These are phyloP conservation scores for Eilema depressum DNA, from an alignment of 2,888 invertebrate genomes.

Conservation along the genomic window DNA sequence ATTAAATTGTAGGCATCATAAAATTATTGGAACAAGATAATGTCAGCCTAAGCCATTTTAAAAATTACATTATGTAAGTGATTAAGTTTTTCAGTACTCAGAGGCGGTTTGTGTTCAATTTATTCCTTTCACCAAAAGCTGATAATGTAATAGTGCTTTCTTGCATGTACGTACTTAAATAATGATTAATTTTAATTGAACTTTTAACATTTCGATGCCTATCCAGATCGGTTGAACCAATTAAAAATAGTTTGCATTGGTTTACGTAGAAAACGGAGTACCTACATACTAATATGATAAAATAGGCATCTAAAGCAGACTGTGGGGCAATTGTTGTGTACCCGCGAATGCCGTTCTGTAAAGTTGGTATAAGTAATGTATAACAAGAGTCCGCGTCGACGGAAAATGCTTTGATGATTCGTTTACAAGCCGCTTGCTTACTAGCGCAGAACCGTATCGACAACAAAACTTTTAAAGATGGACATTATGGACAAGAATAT, in stretches of 20 bases:
- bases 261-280: neutral
- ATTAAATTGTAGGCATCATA: constrained; percentile 39
- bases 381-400: constrained; percentile 63
- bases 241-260: constrained; percentile 9
- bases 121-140: constrained; percentile 16
- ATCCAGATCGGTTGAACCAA: neutral
- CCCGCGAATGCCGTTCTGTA: constrained; percentile 58
- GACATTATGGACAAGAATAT: too few species aligned
- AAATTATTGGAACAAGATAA: constrained; percentile 23
- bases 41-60: neutral
- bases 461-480: too few species aligned
- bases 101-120: constrained; percentile 3
- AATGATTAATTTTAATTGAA: neutral
- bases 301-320: constrained; percentile 58
- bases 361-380: constrained; percentile 63
- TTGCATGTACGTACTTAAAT: neutral
- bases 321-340: constrained; percentile 64
- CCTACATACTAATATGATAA: constrained; percentile 35
- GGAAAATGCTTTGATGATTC: constrained; percentile 65
- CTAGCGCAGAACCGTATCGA: constrained; percentile 20
- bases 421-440: constrained; percentile 53
- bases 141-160: constrained; percentile 12
- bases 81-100: constrained; percentile 11
- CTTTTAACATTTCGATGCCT: neutral
- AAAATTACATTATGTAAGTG: neutral